Evolutionary conservation across 2,888 invertebrate genomes (phyloP), one percentile per base, ranked within the genome.

Genomic region (Margaritifera margaritifera): DNA sequence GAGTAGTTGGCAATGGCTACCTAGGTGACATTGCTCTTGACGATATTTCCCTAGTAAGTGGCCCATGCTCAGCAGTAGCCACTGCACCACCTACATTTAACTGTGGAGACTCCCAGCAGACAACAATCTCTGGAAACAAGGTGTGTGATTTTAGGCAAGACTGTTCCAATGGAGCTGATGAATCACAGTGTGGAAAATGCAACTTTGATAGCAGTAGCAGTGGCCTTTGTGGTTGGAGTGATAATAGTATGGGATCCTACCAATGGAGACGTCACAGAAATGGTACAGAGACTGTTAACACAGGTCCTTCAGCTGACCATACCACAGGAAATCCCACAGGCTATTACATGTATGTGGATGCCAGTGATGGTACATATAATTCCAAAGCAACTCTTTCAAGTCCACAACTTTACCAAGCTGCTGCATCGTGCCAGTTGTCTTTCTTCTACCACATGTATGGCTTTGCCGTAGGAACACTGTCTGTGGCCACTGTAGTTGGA

Each of bases 341-440:
- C 6, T 93, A 93, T 74, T 95, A 94, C 84, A 92, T 94, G 78
- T 93, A 93, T 80, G 94, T 94, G 50, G 94, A 95, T 82, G 95
- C 95, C 93, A 86, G 72, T 74, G 88, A 78, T 65, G 83, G 84
- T 5, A 24, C 31, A 0, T 22, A 54, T 50, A 74, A 71, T 55
- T 56, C 79, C 6, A 31, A 63, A 31, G 86, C 86, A 6, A 71
- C 66, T 1, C 71, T 86, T 1, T 61, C 71, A 63, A 84, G 83
- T 52, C 81, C 84, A 25, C 54, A 68, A 1, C 69, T 87, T 11
- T 74, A 79, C 15, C 79, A 92, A 66, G 96, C 94, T 87, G 94
- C 94, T 83, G 94, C 95, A 80, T 95, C 96, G 22, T 98, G 98
- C 87, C 94, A 95, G 91, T 69, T 86, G 58, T 66, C 79, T 18